phyloP scores from a whole-genome alignment of 2,113 vertebrate species.

The Sphaerodactylus townsendi region DNA sequence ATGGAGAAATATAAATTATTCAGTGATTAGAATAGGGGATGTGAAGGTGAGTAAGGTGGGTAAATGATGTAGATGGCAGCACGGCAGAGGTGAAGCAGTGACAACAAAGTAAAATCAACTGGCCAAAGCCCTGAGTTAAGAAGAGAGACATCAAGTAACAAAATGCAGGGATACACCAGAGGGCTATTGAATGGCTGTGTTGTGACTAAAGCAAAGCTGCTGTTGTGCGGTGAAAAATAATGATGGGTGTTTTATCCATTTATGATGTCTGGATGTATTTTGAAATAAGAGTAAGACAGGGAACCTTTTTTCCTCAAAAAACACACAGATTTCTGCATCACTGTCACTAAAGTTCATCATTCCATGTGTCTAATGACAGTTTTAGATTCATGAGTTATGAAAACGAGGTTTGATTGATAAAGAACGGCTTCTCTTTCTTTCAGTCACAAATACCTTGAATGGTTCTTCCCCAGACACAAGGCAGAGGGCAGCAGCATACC shows the following conservation, averaged over 20 bases:
- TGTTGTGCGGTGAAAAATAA: not conserved
- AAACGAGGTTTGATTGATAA: conserved; percentile 8
- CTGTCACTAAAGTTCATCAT: conserved; percentile 4
- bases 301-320: not conserved
- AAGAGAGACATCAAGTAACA: not conserved
- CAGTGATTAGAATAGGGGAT: not conserved
- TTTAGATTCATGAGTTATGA: conserved; percentile 13
- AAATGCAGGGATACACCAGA: not conserved
- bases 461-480: conserved; percentile 25
- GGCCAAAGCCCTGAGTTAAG: not conserved
- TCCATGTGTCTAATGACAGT: not conserved
- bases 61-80: not conserved
- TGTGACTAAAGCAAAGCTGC: not conserved
- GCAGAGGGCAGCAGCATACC: conserved; percentile 74
- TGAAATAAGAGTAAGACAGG: not conserved
- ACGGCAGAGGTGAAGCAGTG: not conserved
- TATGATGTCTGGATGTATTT: not conserved
- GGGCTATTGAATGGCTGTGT: not conserved
- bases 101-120: not conserved
- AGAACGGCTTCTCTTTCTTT: not conserved
- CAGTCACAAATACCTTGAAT: rapidly evolving
- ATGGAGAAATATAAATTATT: not conserved
- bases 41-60: not conserved
- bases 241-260: not conserved
- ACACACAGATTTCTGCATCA: not conserved